Evolutionary conservation across 64 coral and sea anemone genomes (phyloP), one percentile per base, ranked within the genome.

Genomic region (Actinia equina): DNA sequence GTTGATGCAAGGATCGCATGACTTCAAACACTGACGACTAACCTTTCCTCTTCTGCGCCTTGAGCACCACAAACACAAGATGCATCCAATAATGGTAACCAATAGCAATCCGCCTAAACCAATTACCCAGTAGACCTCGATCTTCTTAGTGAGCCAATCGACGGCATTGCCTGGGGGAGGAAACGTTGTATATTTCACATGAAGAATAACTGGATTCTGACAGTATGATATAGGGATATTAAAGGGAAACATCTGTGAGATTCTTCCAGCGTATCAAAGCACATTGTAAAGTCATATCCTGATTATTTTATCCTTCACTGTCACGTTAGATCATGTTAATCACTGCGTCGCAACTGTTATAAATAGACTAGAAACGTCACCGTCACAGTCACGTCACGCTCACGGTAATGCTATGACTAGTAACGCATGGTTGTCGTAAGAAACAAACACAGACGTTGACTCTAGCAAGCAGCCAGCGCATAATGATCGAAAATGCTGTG

Each of bases 11-110:
- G n/a, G 4, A 20, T 65, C 62, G 23, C 22, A 65, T 65, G 62
- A 65, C 20, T n/a, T 20, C 2, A 49, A 9, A n/a, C 62, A n/a
- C n/a, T n/a, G n/a, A n/a, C 7, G n/a, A 65, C 7, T 25, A 3
- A 52, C 78, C 78, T 81, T 44, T 44, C 22, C 4, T 81, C 17
- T 52, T 81, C 78, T 81, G 52, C 78, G 78, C 22, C 78, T 49
- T 7, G 43, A 3, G 52, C 78, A 81, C 19, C 10, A 49, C 6
- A 46, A 22, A 1, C 78, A 81, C 7, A 49, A 49, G 43, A 81
- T 25, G 49, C 78, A 81, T 13, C 78, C 49, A 2, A 81, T 52
- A 22, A 81, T 18, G 42, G 22, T 52, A 81, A 81, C 43, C 42
- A 81, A 20, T 81, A 81, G 43, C 78, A 81, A 52, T 22, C 42